These are phyloP conservation scores for Lepidurus packardi DNA, from an alignment of 1,140 invertebrate species.

Conservation along the genomic window DNA sequence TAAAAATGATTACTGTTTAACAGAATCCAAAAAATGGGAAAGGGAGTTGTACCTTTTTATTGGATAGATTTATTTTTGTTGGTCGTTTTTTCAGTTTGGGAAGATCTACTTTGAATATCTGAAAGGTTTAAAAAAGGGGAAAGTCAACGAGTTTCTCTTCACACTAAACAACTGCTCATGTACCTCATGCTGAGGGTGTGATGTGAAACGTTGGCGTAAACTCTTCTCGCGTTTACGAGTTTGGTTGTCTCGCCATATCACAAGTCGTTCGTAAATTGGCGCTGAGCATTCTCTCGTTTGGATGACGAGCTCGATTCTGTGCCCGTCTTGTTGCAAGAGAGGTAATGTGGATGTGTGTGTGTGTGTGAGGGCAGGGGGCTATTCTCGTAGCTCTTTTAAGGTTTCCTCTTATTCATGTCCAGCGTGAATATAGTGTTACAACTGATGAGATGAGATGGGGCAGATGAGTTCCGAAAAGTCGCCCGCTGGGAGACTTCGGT, in stretches of 20 bases:
- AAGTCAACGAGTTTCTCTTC: background rate
- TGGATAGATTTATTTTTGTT: background rate
- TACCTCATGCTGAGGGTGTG: constrained; percentile 14
- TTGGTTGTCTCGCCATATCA: background rate
- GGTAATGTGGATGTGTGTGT: background rate
- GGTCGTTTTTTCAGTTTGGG: background rate
- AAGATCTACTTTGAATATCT: background rate
- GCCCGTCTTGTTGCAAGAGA: background rate
- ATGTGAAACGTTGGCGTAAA: background rate
- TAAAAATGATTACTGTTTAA: background rate
- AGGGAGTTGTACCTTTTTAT: background rate
- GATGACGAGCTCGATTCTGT: background rate
- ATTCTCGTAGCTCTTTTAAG: no score
- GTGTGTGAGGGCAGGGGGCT: background rate
- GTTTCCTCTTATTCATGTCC: background rate
- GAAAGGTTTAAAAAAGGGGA: background rate
- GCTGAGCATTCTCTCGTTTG: background rate
- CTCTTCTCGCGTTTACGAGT: background rate
- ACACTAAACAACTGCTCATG: background rate
- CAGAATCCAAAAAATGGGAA: background rate
- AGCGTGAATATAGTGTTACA: background rate
- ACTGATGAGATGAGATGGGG: background rate
- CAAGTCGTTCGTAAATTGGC: background rate
- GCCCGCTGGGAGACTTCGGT: background rate
- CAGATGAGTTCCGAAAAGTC: background rate